A percentile compares a stretch with the other conserved stretches of the same genome.
Conservation (phyloP, 2,113 vertebrate species). For the Propithecus coquereli region DNA sequence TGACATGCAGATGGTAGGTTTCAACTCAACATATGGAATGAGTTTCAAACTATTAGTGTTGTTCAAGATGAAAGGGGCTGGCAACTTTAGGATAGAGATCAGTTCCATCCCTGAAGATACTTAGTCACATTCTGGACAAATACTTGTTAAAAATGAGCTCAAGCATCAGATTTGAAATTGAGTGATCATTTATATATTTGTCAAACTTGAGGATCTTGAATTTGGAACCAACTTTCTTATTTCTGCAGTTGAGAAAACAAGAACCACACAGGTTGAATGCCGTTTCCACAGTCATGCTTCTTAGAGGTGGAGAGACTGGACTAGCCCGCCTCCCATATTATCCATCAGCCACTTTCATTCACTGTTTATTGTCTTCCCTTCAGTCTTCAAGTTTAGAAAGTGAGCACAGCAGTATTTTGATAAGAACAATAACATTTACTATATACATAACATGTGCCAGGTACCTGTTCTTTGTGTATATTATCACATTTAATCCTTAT, state of each 20-base stretch:
- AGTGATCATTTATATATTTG: neutral
- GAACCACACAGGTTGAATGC: neutral
- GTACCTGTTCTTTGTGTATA: neutral
- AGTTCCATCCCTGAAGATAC: neutral
- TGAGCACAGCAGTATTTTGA: neutral
- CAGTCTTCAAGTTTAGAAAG: neutral
- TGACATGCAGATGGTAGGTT: constrained; percentile 19
- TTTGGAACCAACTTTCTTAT: neutral
- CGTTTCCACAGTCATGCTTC: neutral
- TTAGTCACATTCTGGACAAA: neutral
- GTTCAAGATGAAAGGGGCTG: constrained; percentile 36
- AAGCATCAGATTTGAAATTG: neutral
- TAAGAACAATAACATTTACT: neutral
- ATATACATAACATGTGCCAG: neutral
- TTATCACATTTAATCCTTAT: neutral
- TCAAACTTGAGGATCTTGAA: neutral
- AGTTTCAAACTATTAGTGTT: constrained; percentile 36
- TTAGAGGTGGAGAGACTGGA: neutral
- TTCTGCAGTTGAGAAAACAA: constrained; percentile 7
- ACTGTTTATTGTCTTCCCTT: neutral
- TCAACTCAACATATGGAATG: constrained; percentile 3
- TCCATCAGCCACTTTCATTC: neutral
- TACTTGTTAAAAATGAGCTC: neutral
- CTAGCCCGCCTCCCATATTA: neutral
- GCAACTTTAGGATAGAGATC: neutral